Evolutionary conservation across 2,797 vertebrate genomes (phyloP).

Genomic region (Lacerta agilis): DNA sequence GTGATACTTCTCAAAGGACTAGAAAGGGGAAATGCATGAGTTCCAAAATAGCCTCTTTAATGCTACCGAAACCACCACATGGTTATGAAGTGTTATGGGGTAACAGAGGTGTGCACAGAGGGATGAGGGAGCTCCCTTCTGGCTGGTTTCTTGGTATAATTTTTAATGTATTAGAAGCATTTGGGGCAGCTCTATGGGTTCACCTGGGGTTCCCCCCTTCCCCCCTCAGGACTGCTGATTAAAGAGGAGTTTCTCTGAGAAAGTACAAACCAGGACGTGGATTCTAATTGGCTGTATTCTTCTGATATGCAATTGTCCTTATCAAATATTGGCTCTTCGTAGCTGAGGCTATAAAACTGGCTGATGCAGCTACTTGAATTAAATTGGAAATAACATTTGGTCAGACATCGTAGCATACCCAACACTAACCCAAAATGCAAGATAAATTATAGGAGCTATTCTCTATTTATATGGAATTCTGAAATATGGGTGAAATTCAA

Average conservation of each 20-base stretch:
- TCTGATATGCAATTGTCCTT: neutral
- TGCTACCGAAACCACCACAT: neutral
- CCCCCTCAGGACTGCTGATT: neutral
- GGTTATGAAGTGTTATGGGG: neutral
- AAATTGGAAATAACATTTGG: neutral
- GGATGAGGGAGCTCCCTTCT: neutral
- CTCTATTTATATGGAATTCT: neutral
- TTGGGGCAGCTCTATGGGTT: neutral
- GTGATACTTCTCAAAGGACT: neutral
- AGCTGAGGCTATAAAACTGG: neutral
- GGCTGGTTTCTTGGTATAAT: neutral
- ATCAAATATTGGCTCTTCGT: neutral
- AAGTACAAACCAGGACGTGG: neutral
- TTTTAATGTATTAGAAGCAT: neutral
- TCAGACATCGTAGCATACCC: neutral
- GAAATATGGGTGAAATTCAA: neutral
- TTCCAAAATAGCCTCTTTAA: neutral
- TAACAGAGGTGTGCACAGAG: neutral
- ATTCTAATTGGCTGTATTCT: neutral
- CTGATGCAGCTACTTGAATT: neutral
- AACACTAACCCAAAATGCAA: neutral
- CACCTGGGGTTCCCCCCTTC: neutral
- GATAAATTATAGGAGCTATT: neutral
- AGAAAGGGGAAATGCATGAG: neutral
- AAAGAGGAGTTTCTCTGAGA: neutral